Evolutionary conservation across 2,797 vertebrate genomes (phyloP).

Genomic region (Todus mexicanus): DNA sequence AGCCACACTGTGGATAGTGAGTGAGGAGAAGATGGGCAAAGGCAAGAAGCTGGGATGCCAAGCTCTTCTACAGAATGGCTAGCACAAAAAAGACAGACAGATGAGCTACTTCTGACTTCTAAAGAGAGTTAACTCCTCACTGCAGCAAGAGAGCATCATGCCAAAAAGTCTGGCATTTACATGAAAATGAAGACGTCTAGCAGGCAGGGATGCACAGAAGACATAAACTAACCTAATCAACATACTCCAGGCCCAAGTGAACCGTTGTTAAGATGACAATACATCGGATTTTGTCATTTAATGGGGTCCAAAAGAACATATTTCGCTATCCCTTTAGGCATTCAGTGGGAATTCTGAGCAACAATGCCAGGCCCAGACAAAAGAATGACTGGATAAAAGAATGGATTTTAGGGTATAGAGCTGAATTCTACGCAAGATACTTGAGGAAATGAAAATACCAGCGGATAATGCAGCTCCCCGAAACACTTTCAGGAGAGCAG

Average conservation of each 20-base stretch:
- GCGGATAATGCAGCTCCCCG: neutral
- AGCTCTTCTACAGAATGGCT: neutral
- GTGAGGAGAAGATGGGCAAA: neutral
- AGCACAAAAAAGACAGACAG: neutral
- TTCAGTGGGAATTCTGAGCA: neutral
- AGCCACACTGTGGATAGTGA: neutral
- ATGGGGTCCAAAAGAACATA: neutral
- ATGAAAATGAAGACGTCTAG: neutral
- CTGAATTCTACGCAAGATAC: neutral
- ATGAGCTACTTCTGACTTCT: neutral
- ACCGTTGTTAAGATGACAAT: neutral
- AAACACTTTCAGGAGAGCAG: neutral
- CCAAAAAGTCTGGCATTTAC: neutral
- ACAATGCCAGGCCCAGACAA: neutral
- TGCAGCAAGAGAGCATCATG: neutral
- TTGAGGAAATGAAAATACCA: constrained; percentile 1
- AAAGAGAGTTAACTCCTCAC: neutral
- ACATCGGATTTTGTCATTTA: neutral
- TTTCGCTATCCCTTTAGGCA: neutral
- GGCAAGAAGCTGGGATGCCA: neutral
- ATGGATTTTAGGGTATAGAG: neutral
- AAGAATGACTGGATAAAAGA: neutral
- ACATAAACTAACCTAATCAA: neutral
- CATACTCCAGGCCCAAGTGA: neutral
- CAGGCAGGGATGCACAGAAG: neutral